Evolutionary conservation across 2,888 invertebrate genomes (phyloP).

Genomic region (Acleris holmiana): DNA sequence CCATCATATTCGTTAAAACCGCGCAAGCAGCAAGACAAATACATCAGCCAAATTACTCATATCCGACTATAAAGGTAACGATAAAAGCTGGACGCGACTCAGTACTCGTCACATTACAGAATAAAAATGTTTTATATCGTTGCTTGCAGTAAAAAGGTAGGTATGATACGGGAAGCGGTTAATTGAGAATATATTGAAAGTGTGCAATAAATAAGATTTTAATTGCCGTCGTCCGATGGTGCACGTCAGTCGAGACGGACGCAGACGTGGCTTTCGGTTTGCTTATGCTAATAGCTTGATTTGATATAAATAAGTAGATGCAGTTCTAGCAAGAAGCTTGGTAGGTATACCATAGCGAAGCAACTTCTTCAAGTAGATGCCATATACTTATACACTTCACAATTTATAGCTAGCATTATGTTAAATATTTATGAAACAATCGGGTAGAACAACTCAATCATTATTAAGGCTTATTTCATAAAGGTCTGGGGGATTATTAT

Average conservation of each 20-base stretch:
- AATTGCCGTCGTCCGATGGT: conserved; percentile 44
- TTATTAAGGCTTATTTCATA: too few species aligned
- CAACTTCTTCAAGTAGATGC: too few species aligned
- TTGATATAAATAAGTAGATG: conserved; percentile 5
- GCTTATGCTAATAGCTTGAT: conserved; percentile 12
- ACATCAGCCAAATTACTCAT: conserved; percentile 2
- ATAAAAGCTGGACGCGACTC: conserved; percentile 11
- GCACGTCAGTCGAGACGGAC: conserved; percentile 41
- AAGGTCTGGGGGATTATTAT: too few species aligned
- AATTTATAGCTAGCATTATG: too few species aligned
- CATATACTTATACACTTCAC: too few species aligned
- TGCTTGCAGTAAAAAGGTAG: conserved; percentile 30
- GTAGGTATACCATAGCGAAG: too few species aligned
- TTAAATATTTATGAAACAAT: too few species aligned
- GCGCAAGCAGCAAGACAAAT: not conserved
- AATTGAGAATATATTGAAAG: conserved; percentile 50
- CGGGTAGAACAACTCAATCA: too few species aligned
- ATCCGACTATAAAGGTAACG: conserved; percentile 6
- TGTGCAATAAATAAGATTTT: conserved; percentile 49
- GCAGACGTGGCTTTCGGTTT: conserved; percentile 15
- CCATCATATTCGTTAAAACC: conserved; percentile 7
- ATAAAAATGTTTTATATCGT: conserved; percentile 23
- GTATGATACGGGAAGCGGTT: conserved; percentile 46
- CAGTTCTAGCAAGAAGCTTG: too few species aligned
- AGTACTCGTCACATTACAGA: conserved; percentile 1